A percentile compares a stretch with the other conserved stretches of the same genome.
phyloP scores from a whole-genome alignment of 2,888 invertebrate genomes.

The Hetaerina titia region DNA sequence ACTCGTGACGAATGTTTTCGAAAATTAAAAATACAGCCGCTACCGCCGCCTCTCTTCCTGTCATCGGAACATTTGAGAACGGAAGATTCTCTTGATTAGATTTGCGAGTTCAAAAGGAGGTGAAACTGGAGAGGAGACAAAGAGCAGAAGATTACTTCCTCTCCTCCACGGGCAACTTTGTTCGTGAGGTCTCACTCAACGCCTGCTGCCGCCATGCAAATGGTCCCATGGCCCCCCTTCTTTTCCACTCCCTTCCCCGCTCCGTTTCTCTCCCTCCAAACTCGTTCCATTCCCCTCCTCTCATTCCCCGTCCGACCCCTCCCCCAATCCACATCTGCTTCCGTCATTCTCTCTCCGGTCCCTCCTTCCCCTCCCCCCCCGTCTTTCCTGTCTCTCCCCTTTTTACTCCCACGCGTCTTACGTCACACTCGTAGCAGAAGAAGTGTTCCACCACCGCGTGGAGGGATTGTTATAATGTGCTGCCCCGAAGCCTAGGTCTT shows the following conservation, averaged over 20 bases:
- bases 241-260: not conserved
- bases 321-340: not conserved
- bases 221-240: not conserved
- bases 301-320: not conserved
- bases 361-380: not conserved
- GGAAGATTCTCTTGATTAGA: not conserved
- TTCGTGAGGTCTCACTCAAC: slow-evolving; percentile 30
- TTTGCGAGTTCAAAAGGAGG: not conserved
- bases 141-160: not conserved
- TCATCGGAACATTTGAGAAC: not conserved
- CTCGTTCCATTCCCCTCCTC: not conserved
- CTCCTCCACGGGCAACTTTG: not conserved
- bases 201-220: not conserved
- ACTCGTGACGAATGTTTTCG: not conserved
- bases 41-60: not conserved
- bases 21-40: not conserved
- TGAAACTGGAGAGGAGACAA: not conserved
- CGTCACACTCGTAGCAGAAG: not conserved
- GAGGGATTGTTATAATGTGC: not conserved
- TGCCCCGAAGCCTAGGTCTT: not conserved
- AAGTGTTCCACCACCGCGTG: not conserved
- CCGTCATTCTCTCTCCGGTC: not conserved
- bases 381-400: not conserved
- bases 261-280: not conserved
- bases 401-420: not conserved